Base-by-base conservation (phyloP, 2,888 invertebrate species). In the Merodon equestris region DNA sequence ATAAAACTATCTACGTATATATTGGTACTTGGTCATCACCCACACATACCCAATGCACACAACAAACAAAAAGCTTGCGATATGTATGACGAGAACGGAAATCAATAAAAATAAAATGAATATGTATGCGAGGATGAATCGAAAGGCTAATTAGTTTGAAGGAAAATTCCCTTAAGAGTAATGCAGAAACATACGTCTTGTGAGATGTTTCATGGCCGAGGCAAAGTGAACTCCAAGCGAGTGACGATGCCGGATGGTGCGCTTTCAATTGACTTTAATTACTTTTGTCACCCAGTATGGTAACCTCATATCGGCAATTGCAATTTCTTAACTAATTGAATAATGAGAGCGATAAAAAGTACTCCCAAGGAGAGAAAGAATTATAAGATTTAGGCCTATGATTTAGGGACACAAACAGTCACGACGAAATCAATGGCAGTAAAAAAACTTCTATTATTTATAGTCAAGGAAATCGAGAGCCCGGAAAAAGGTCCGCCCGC, bases 61-160 rank as follows among this genome's bases (percentile, higher is more conserved):
- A 57, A 44, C 18, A 44, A 68, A 58, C 51, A 44, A 45, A 58
- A 36, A 15, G n/a, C 44, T 50, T 58, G 51, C 36, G 50, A 36
- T 53, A 13, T 45, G 34, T 45, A 54, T 64, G 60, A n/a, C n/a
- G n/a, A n/a, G n/a, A n/a, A n/a, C n/a, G n/a, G 50, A 68, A 53
- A 14, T 71, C 48, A 42, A 66, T 63, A 56, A 58, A 15, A 67
- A 57, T 53, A 66, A 48, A 13, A 61, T 51, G 38, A 42, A 71
- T 0, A 44, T 45, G 54, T 12, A 66, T 57, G 47, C 40, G 45
- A 61, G 38, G 38, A 44, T 36, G 36, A 14, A 7, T n/a, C 27
- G 1, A 2, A 13, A 58, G 17, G 50, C 51, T 27, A 27, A 27
- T 27, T 27, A 27, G 27, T 27, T 27, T 27, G 27, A 27, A 27